These are phyloP conservation scores for Crepidodera aurea DNA, from an alignment of 2,888 invertebrate genomes.

Conservation along the genomic window DNA sequence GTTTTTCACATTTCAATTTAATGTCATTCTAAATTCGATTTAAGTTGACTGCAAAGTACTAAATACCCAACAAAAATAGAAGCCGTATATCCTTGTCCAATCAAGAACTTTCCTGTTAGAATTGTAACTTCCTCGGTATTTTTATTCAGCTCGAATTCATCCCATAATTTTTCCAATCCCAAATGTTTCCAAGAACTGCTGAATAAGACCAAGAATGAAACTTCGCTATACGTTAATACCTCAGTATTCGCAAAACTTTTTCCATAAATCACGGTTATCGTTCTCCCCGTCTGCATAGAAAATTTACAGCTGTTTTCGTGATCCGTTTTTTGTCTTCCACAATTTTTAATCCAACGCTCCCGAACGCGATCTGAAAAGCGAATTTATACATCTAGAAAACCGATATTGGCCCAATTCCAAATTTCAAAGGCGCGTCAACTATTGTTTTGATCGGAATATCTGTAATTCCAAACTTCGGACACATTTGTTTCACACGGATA, in stretches of 20 bases:
- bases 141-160: no score
- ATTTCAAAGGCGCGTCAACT: background rate
- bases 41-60: no score
- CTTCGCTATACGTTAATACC: background rate
- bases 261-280: background rate
- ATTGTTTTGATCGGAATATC: background rate
- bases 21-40: no score
- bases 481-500: no score
- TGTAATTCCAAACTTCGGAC: background rate
- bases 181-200: no score
- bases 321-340: background rate
- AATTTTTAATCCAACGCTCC: background rate
- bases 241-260: background rate
- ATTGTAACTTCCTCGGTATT: no score
- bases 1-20: no score
- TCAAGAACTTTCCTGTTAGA: no score
- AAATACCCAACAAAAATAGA: no score
- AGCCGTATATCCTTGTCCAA: no score
- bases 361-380: background rate
- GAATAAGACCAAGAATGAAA: no score
- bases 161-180: no score
- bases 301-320: background rate
- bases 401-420: constrained; percentile 3
- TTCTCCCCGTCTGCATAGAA: background rate
- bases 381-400: constrained; percentile 1